phyloP scores from a whole-genome alignment of 92 coral and sea anemone species.

The Umimayanthus kanabou region DNA sequence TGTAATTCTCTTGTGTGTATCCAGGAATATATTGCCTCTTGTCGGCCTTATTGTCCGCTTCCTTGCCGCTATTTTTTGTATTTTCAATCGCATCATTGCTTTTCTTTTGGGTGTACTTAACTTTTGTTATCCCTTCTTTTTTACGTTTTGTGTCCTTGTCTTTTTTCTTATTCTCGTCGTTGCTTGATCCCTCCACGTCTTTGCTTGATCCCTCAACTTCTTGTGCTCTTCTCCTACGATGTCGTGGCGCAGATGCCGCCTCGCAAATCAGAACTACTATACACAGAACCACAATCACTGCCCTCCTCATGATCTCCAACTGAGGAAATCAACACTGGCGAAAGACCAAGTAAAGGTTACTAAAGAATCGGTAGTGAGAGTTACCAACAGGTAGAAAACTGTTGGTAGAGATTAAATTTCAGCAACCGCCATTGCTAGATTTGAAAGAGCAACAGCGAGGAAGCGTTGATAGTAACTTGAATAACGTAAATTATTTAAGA shows the following conservation, averaged over 20 bases:
- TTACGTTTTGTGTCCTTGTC: not conserved
- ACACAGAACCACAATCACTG: not conserved
- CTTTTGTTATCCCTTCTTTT: constrained; percentile 32
- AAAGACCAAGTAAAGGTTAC: constrained; percentile 10
- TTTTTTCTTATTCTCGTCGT: not conserved
- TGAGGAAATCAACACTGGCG: constrained; percentile 7
- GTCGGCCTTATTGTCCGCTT: constrained; percentile 42
- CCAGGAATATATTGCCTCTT: constrained; percentile 59
- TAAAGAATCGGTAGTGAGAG: not conserved
- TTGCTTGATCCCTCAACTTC: not conserved
- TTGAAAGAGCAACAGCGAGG: not conserved
- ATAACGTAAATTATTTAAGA: constrained; percentile 31
- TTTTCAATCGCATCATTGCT: constrained; percentile 33
- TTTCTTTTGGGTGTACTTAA: constrained; percentile 36
- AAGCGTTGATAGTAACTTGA: not conserved
- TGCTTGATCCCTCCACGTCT: constrained; percentile 7
- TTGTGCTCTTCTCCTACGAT: constrained; percentile 8
- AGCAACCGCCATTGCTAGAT: constrained; percentile 27
- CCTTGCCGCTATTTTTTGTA: not conserved
- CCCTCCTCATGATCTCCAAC: constrained; percentile 19
- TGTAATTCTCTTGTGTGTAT: constrained; percentile 18
- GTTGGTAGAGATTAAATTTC: constrained; percentile 15
- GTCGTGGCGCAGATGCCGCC: constrained; percentile 35
- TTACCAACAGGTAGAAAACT: constrained; percentile 21
- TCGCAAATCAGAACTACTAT: constrained; percentile 11